phyloP scores from a whole-genome alignment of 2,797 vertebrate species.

The Eremophila alpestris region DNA sequence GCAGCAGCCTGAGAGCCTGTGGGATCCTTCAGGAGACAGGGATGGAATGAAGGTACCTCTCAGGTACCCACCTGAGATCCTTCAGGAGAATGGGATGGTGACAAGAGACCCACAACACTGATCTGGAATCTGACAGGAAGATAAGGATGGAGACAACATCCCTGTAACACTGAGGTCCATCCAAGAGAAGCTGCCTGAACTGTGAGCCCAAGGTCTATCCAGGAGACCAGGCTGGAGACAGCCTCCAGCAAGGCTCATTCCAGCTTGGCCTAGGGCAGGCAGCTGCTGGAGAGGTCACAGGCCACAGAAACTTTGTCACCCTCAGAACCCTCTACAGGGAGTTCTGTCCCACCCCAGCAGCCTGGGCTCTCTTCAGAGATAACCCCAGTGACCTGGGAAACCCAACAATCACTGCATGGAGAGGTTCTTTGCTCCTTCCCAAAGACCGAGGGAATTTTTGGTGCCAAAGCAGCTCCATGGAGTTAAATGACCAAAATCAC shows the following conservation, averaged over 20 bases:
- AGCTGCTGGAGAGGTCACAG: background rate
- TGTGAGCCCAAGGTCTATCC: background rate
- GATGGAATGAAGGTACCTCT: background rate
- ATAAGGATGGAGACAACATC: background rate
- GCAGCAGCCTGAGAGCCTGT: background rate
- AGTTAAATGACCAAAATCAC: background rate
- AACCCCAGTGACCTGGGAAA: background rate
- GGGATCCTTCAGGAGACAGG: accelerated
- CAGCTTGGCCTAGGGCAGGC: background rate
- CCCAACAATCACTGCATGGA: accelerated
- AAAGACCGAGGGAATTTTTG: background rate
- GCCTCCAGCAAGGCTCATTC: background rate
- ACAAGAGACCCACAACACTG: accelerated
- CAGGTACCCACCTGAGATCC: accelerated
- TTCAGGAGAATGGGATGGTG: background rate
- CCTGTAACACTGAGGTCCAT: background rate
- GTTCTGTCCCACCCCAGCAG: background rate
- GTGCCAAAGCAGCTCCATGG: accelerated
- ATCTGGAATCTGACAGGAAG: accelerated
- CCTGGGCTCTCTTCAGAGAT: background rate
- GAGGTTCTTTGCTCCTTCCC: background rate
- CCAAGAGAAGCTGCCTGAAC: background rate
- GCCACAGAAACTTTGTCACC: background rate
- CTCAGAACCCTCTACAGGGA: background rate
- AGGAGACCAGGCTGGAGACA: background rate